phyloP scores from a whole-genome alignment of 1,140 invertebrate genomes.

The Andrena cerasifolii region DNA sequence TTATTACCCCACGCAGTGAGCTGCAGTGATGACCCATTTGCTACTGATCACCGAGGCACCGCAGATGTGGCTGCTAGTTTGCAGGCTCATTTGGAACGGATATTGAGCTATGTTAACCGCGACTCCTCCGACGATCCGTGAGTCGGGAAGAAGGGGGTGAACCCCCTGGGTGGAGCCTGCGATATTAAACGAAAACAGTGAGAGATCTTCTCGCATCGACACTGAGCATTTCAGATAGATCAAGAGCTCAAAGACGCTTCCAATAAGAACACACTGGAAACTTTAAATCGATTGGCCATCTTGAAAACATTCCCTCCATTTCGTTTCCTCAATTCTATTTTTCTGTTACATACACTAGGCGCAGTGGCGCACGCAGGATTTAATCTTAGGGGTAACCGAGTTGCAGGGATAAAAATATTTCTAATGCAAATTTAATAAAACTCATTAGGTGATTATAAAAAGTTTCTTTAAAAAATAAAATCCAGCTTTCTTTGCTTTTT shows the following conservation, averaged over 20 bases:
- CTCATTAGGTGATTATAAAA: too few relatives aligned
- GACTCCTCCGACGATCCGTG: conserved; percentile 73
- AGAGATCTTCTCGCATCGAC: not conserved
- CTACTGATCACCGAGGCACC: conserved; percentile 81
- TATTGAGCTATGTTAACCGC: conserved; percentile 68
- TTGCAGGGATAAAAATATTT: too few relatives aligned
- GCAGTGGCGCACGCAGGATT: too few relatives aligned
- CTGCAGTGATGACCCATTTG: conserved; percentile 82
- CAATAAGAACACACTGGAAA: too few relatives aligned
- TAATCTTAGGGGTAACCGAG: too few relatives aligned
- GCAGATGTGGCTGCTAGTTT: conserved; percentile 75
- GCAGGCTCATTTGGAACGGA: conserved; percentile 74
- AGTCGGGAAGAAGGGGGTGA: conserved; percentile 15
- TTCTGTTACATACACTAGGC: too few relatives aligned
- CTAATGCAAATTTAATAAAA: too few relatives aligned
- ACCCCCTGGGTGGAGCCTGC: conserved; percentile 8
- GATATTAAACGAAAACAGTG: conserved; percentile 30
- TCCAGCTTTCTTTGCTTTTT: too few relatives aligned
- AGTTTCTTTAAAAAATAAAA: too few relatives aligned
- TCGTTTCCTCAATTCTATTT: too few relatives aligned
- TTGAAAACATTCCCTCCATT: too few relatives aligned
- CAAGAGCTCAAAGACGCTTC: not conserved
- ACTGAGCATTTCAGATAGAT: not conserved
- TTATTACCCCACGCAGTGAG: conserved; percentile 80
- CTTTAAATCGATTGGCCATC: too few relatives aligned